phyloP scores from a whole-genome alignment of 2,888 invertebrate genomes.

The Adineta ricciae region DNA sequence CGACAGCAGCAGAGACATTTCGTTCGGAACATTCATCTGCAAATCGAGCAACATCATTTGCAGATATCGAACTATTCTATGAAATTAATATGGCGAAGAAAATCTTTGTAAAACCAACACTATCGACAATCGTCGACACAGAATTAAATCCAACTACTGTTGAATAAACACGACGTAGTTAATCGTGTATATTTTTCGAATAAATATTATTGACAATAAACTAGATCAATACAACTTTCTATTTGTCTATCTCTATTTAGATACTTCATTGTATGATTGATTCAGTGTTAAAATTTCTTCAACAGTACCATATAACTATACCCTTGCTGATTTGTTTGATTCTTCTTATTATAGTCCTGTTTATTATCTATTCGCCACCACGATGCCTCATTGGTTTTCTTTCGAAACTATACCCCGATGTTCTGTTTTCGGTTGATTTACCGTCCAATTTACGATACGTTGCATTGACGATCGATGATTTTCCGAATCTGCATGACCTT shows the following conservation, averaged over 20 bases:
- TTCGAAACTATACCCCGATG: not conserved
- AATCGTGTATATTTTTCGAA: too few species aligned
- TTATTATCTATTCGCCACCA: not conserved
- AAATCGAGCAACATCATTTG: not conserved
- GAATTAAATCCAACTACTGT: not conserved
- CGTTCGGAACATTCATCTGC: not conserved
- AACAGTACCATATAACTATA: too few species aligned
- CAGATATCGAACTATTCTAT: not conserved
- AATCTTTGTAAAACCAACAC: not conserved
- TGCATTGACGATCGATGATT: conserved; percentile 1
- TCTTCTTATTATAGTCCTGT: not conserved
- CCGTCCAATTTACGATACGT: not conserved
- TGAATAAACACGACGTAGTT: not conserved
- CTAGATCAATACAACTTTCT: too few species aligned
- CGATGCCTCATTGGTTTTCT: not conserved
- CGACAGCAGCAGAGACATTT: too few species aligned
- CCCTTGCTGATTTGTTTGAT: not conserved
- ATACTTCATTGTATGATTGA: too few species aligned
- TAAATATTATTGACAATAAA: too few species aligned
- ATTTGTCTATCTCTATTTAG: too few species aligned
- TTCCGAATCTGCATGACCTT: not conserved
- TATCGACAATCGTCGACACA: not conserved
- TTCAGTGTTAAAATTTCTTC: too few species aligned
- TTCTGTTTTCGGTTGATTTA: not conserved
- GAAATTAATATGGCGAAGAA: conserved; percentile 8